Evolutionary conservation across 2,113 vertebrate species (phyloP).

Genomic region (Marmota monax): DNA sequence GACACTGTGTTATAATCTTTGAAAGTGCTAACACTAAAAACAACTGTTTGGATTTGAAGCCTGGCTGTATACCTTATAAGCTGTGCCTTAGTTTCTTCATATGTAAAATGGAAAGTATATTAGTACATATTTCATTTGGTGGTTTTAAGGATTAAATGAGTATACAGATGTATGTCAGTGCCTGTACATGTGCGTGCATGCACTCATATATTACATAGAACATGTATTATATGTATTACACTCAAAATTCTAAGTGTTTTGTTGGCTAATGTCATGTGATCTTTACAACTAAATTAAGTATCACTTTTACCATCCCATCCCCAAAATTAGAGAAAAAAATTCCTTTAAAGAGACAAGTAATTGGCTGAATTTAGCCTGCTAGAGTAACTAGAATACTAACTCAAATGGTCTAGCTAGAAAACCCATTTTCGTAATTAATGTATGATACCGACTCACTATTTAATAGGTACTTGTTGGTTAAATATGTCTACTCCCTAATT

Average conservation of each 20-base stretch:
- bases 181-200: background rate
- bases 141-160: background rate
- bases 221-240: background rate
- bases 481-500: background rate
- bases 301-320: background rate
- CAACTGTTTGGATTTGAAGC: background rate
- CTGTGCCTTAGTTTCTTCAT: background rate
- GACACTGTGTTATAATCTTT: background rate
- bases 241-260: conserved; percentile 18
- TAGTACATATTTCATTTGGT: background rate
- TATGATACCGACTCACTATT: background rate
- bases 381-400: background rate
- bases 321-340: background rate
- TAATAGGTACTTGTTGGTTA: background rate
- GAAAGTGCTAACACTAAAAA: background rate
- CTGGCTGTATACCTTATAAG: background rate
- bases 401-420: background rate
- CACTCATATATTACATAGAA: no score
- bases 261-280: background rate
- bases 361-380: background rate
- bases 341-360: background rate
- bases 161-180: background rate
- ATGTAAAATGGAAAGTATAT: background rate
- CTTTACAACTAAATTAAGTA: background rate
- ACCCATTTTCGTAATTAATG: background rate